phyloP scores from a whole-genome alignment of 2,888 invertebrate species.

The Idaea aversata region DNA sequence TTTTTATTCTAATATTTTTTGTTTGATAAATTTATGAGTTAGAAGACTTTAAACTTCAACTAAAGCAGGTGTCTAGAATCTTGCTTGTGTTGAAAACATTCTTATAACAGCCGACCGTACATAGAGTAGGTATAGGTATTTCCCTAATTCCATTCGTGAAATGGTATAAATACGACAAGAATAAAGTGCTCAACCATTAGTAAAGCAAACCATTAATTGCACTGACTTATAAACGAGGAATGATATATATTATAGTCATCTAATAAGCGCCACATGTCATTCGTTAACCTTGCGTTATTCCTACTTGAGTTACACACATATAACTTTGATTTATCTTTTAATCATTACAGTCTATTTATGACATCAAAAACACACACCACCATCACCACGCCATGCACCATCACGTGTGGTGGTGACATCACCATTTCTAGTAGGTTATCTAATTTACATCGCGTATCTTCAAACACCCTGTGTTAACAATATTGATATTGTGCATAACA shows the following conservation, averaged over 20 bases:
- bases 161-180: background rate
- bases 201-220: constrained; percentile 9
- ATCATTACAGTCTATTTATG: constrained; percentile 30
- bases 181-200: background rate
- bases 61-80: no score
- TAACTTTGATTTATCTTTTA: constrained; percentile 31
- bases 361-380: no score
- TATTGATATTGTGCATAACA: constrained; percentile 39
- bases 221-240: constrained; percentile 17
- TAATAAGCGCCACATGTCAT: constrained; percentile 25
- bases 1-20: no score
- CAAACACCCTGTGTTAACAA: constrained; percentile 30
- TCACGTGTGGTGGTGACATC: no score
- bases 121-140: no score
- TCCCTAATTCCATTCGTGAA: no score
- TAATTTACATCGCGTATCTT: constrained; percentile 12
- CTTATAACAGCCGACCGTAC: no score
- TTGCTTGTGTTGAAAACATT: no score
- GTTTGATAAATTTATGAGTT: no score
- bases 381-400: no score
- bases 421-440: background rate
- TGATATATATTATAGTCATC: constrained; percentile 25
- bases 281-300: constrained; percentile 28
- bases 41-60: no score
- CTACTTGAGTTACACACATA: constrained; percentile 30